phyloP scores from a whole-genome alignment of 2,113 vertebrate species.

The Eptesicus fuscus region DNA sequence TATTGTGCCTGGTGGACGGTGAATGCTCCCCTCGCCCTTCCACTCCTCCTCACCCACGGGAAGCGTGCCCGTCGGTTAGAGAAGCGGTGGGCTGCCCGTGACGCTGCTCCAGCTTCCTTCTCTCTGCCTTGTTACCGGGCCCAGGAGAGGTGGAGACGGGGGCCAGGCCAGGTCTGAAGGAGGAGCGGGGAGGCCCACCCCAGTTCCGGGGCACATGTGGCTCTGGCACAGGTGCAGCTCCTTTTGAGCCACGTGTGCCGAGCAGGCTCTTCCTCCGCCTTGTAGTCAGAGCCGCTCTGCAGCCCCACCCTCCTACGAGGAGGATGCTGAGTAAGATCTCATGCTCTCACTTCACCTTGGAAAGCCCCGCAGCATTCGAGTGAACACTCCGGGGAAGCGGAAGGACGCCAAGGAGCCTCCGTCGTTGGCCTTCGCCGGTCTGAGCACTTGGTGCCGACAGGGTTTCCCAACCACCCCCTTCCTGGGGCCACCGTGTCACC shows the following conservation, averaged over 20 bases:
- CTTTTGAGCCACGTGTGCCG: neutral
- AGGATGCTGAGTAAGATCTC: neutral
- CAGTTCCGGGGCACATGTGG: too few relatives aligned
- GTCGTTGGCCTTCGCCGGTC: neutral
- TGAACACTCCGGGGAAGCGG: neutral
- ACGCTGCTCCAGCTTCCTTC: neutral
- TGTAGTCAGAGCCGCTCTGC: neutral
- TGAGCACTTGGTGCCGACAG: neutral
- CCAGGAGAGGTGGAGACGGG: neutral
- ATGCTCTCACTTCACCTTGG: neutral
- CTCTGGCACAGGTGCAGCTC: neutral
- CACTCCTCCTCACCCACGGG: neutral
- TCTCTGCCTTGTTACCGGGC: neutral
- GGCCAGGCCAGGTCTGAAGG: neutral
- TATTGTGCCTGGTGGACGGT: neutral
- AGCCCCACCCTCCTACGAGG: neutral
- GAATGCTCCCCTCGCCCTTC: too few relatives aligned
- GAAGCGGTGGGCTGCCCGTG: accelerated
- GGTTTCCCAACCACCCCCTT: neutral
- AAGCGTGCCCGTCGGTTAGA: neutral
- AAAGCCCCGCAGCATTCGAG: neutral
- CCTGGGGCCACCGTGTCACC: neutral
- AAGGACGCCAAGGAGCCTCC: neutral
- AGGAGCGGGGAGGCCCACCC: neutral
- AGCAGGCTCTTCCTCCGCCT: neutral